Base-by-base conservation (phyloP, 2,888 invertebrate species). In the Amorpha juglandis region DNA sequence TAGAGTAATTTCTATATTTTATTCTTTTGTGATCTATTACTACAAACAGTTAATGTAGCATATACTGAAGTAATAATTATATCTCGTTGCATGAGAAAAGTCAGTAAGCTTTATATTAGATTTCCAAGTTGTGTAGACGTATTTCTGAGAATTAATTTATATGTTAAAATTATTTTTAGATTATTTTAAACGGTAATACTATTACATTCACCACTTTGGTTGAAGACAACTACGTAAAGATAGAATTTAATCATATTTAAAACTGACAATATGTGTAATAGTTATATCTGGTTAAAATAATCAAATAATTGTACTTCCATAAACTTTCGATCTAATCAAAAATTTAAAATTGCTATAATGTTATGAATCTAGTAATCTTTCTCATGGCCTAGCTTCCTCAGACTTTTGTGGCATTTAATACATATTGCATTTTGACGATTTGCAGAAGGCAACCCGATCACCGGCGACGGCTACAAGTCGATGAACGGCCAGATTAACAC, bases 371-470 rank as follows among this genome's bases (percentile, higher is more conserved):
- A 7, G n/a, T 19, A 11, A 48, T n/a, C 33, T 63, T 27, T 27
- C 21, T 14, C 7, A 9, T n/a, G 47, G n/a, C 6, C 19, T 33
- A 9, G 62, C 27, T 47, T 14, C 27, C n/a, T 48, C 8, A 48
- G 16, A 6, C 9, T 16, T 19, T 9, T n/a, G 16, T 45, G 27
- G 42, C 27, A 33, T 19, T 47, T 27, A 47, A 27, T 38, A 48
- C 16, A 16, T 27, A 16, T 53, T 27, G 33, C 33, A 21, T 1
- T 48, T 55, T 19, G 63, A 19, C 19, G 63, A 16, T 69, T 94
- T 93, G 53, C 93, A 94, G 94, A 94, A 86, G 94, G 94, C 78
- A 94, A 94, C 86, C 94, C 94, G 65, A 94, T 94, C 81, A 94
- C 94, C 78, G 94, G 94, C 73, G 94, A 94, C 79, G 94, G 94